Evolutionary conservation across 2,888 invertebrate species (phyloP), one percentile per base, ranked within the genome.

Genomic region (Dryadula phaetusa): DNA sequence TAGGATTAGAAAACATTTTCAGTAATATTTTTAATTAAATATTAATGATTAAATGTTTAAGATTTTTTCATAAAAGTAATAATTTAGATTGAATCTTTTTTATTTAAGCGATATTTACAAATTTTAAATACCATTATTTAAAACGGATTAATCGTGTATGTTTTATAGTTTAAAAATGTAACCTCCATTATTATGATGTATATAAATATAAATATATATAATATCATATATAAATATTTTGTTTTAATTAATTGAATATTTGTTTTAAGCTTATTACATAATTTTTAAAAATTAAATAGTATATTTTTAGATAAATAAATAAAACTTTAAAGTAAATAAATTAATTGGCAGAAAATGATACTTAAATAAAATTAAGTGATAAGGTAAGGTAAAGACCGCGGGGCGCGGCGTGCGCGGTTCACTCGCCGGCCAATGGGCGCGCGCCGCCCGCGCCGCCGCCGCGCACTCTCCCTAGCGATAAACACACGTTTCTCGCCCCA

Each of bases 371-470:
- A 37, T 53, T 18, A 40, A 47, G 42, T 60, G 54, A 46, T 56
- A 62, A 69, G 54, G 25, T 18, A 67, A 66, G 62, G 67, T 63
- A 53, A 75, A 67, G 76, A 69, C 75, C 70, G 75, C 62, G 76
- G 47, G 64, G 61, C 60, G 61, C 44, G 67, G 65, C 62, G 63
- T 42, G 76, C 71, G 74, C 72, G 76, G 74, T 78, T 78, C 76
- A 77, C 81, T 78, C 81, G 76, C 75, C 82, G 81, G 80, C 88
- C 87, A 87, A 88, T 88, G 82, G 82, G 82, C 82, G 86, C 83
- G 82, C 83, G 81, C 78, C 82, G 74, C 72, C 67, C 84, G 82
- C 86, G 83, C 82, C 86, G 85, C 83, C 84, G 84, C 72, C 73
- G 72, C 78, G 70, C 76, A 62, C 75, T 66, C 75, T 78, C 81